Percentiles rank a stretch among this genome's conserved stretches.
Conservation (phyloP, 2,113 vertebrate species). For the Phodopus roborovskii region DNA sequence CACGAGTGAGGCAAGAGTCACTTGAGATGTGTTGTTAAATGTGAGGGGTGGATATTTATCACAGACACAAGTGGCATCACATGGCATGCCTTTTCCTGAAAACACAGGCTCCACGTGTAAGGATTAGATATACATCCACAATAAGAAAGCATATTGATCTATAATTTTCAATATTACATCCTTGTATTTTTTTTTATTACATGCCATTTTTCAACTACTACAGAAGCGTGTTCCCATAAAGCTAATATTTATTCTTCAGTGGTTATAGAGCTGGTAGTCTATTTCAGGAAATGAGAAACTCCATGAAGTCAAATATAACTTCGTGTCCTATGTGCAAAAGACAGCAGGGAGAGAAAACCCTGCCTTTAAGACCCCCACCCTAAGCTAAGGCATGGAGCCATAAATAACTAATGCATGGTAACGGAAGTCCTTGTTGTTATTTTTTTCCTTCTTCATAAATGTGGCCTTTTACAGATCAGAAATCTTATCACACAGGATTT, state of each 20-base stretch:
- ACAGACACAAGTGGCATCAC: conserved; percentile 64
- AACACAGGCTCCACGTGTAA: conserved; percentile 67
- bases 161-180: conserved; percentile 84
- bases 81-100: conserved; percentile 71
- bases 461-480: conserved; percentile 41
- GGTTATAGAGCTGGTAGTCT: conserved; percentile 71
- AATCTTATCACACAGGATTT: not conserved
- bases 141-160: conserved; percentile 77
- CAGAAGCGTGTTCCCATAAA: conserved; percentile 83
- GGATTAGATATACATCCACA: conserved; percentile 80
- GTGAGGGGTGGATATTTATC: conserved; percentile 72
- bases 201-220: conserved; percentile 82
- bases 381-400: conserved; percentile 75
- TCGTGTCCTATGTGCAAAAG: conserved; percentile 68
- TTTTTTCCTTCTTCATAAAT: conserved; percentile 51
- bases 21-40: conserved; percentile 76
- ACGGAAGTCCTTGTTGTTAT: conserved; percentile 52
- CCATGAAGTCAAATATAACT: conserved; percentile 79
- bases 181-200: conserved; percentile 82
- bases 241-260: conserved; percentile 85
- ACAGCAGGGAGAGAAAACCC: conserved; percentile 58
- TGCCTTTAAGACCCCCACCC: conserved; percentile 61
- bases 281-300: conserved; percentile 79
- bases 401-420: conserved; percentile 77
- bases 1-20: conserved; percentile 60